phyloP scores from a whole-genome alignment of 1,140 invertebrate species.

The Sitodiplosis mosellana region DNA sequence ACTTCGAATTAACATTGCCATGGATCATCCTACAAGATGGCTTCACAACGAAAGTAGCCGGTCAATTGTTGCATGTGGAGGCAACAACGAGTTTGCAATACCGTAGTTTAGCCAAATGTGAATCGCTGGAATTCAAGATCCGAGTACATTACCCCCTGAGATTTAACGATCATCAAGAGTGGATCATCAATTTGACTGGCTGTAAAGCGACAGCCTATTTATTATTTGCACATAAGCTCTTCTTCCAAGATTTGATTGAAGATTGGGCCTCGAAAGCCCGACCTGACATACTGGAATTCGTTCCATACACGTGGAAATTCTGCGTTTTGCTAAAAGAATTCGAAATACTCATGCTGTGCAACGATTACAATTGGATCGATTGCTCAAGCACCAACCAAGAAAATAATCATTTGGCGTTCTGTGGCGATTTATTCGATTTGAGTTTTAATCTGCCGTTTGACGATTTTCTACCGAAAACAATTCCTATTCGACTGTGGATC shows the following conservation, averaged over 20 bases:
- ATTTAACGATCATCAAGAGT: conserved; percentile 92
- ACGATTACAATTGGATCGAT: conserved; percentile 98
- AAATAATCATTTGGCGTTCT: conserved; percentile 84
- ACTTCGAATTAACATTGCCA: conserved; percentile 87
- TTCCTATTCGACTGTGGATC: conserved; percentile 80
- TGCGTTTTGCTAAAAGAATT: conserved; percentile 85
- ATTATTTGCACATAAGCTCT: conserved; percentile 87
- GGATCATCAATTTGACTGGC: conserved; percentile 74
- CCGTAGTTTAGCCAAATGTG: conserved; percentile 77
- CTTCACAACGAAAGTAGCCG: conserved; percentile 77
- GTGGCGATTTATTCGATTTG: conserved; percentile 81
- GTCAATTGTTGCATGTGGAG: conserved; percentile 82
- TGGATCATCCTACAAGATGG: conserved; percentile 75
- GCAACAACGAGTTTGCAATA: conserved; percentile 87
- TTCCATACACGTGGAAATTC: conserved; percentile 94
- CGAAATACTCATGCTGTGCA: conserved; percentile 83
- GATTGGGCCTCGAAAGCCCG: conserved; percentile 86
- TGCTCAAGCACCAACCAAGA: conserved; percentile 88
- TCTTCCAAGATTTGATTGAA: conserved; percentile 85
- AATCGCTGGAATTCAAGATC: conserved; percentile 84
- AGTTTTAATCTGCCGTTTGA: conserved; percentile 83
- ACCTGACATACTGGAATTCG: conserved; percentile 85
- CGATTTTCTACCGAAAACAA: conserved; percentile 75
- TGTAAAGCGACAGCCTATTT: conserved; percentile 85
- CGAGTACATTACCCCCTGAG: conserved; percentile 31